Evolutionary conservation across 2,888 invertebrate genomes (phyloP), one percentile per base, ranked within the genome.

Genomic region (Pandemis cinnamomeana): DNA sequence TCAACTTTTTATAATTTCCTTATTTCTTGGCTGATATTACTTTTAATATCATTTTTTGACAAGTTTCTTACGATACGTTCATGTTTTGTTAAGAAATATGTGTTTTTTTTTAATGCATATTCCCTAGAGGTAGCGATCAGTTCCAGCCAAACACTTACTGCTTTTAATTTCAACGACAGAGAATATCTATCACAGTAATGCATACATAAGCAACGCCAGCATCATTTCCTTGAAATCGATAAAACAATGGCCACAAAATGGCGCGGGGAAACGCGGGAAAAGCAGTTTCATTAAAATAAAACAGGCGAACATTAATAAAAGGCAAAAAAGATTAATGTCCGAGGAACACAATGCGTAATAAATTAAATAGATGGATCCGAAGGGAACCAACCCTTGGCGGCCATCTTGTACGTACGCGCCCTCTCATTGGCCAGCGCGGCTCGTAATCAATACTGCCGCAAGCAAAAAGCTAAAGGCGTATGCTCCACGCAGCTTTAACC

Each of bases 241-340:
- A 81, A 78, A 76, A 69, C 69, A 76, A 75, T 76, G 71, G 71
- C 81, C 81, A 80, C 77, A 89, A 92, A 91, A 93, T 92, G 92
- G 92, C 92, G 80, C 76, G 66, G 77, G 79, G 80, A 82, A 83
- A 82, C 79, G 84, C 86, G 85, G 84, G 86, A 86, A 87, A 87
- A 82, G 80, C 83, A 77, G 81, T 91, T 92, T 93, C 92, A 93
- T 93, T 93, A 93, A 92, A 93, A 93, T 92, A 92, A 93, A 93
- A 92, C 90, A 87, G 84, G 81, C 74, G 77, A 89, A 91, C 92
- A 93, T 93, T 94, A 93, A 94, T 93, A 93, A 91, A 46, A 91
- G 87, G 89, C 84, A 88, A 89, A 90, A 91, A 93, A 94, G 93
- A 93, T 94, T 93, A 94, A 94, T 94, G 93, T 92, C 89, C 82